Percentiles rank a stretch among this genome's conserved stretches.
phyloP scores from a whole-genome alignment of 2,113 vertebrate genomes.

The Fulica atra region DNA sequence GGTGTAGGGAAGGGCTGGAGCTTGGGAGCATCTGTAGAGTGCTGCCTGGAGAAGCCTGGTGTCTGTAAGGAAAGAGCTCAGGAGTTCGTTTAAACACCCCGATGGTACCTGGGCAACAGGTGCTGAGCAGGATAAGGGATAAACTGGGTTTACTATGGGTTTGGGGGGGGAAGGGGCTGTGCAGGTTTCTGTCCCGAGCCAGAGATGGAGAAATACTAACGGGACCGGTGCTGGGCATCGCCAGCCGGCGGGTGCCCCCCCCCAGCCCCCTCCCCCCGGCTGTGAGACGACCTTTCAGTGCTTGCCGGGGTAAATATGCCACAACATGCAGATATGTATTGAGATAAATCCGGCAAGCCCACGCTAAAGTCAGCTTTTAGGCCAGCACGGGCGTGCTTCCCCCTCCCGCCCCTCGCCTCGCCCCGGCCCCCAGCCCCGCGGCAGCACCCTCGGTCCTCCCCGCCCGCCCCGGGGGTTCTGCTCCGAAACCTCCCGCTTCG shows the following conservation, averaged over 20 bases:
- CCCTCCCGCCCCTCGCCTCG: too few species aligned
- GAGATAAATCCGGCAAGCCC: background rate
- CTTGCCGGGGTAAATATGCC: too few species aligned
- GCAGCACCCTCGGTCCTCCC: background rate
- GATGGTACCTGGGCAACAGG: background rate
- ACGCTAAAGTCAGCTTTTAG: background rate
- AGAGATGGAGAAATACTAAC: background rate
- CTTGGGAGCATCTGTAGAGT: background rate
- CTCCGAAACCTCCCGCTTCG: background rate
- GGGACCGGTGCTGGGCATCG: background rate
- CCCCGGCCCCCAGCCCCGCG: background rate
- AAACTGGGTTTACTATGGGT: background rate
- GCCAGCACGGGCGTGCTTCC: background rate
- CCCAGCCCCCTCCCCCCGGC: background rate
- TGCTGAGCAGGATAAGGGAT: background rate
- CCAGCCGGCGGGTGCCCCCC: background rate
- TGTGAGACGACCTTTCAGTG: too few species aligned
- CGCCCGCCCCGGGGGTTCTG: too few species aligned
- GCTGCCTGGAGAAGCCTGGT: background rate
- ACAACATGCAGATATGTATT: accelerated
- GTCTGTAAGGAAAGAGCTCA: background rate
- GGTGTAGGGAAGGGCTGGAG: background rate
- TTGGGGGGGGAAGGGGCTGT: background rate
- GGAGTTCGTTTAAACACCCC: background rate
- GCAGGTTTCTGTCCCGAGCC: background rate